Evolutionary conservation across 2,113 vertebrate genomes (phyloP).

Genomic region (Struthio camelus): DNA sequence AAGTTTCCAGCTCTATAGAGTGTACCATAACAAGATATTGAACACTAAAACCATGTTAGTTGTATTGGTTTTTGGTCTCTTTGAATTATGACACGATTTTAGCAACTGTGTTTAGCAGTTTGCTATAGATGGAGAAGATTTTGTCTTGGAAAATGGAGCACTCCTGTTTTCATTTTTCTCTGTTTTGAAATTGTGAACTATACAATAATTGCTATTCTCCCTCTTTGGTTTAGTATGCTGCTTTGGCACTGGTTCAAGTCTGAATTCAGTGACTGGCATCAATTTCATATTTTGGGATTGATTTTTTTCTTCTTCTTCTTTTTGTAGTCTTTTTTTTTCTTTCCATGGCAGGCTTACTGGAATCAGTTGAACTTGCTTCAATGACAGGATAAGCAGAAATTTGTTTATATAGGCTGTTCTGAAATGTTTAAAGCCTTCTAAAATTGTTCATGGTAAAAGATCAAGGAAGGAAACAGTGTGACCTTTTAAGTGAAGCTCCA

Average conservation of each 20-base stretch:
- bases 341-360: neutral
- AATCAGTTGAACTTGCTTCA: constrained; percentile 30
- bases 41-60: neutral
- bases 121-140: neutral
- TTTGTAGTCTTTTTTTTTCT: no score
- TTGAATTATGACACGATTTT: neutral
- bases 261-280: neutral
- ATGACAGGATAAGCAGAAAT: constrained; percentile 37
- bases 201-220: neutral
- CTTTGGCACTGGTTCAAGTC: neutral
- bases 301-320: no score
- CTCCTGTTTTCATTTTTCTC: neutral
- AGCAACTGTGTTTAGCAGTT: neutral
- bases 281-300: neutral
- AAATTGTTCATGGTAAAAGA: constrained; percentile 43
- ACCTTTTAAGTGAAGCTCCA: constrained; percentile 40
- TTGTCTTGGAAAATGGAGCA: neutral
- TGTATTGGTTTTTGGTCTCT: neutral
- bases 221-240: neutral
- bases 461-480: constrained; percentile 51
- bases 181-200: neutral
- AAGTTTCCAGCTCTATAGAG: neutral
- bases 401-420: constrained; percentile 30
- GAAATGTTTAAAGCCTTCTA: constrained; percentile 32
- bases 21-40: neutral